Conservation (phyloP, 2,888 invertebrate genomes). For the Eulithis testata region DNA sequence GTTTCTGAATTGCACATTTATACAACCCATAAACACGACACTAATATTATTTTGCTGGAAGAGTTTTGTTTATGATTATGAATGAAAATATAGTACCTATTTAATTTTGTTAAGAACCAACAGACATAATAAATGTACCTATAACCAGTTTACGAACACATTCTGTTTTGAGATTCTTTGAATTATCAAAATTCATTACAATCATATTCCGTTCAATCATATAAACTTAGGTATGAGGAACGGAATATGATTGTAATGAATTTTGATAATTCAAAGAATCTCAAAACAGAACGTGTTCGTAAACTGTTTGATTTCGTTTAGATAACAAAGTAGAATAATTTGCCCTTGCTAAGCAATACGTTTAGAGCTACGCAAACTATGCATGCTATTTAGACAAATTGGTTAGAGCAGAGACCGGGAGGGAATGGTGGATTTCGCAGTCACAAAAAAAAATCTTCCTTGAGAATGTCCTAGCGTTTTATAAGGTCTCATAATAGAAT, state of each 20-base stretch:
- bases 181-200: background rate
- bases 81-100: no score
- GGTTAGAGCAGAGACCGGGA: conserved; percentile 7
- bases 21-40: background rate
- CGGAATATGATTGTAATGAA: no score
- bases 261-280: background rate
- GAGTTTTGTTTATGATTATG: no score
- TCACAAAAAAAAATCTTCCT: background rate
- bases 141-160: conserved; percentile 4
- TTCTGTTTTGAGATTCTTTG: background rate
- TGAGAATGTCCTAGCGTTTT: no score
- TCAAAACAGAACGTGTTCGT: background rate
- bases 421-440: background rate
- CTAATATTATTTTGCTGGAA: background rate
- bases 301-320: conserved; percentile 14
- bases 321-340: conserved; percentile 17
- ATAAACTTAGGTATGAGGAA: no score
- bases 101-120: no score
- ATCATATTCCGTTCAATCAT: no score
- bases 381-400: conserved; percentile 28
- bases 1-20: background rate
- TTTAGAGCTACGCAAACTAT: conserved; percentile 5
- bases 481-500: no score
- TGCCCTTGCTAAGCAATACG: conserved; percentile 1
- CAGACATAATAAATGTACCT: no score